Evolutionary conservation across 64 coral and sea anemone genomes (phyloP).

Genomic region (Montipora cactus): DNA sequence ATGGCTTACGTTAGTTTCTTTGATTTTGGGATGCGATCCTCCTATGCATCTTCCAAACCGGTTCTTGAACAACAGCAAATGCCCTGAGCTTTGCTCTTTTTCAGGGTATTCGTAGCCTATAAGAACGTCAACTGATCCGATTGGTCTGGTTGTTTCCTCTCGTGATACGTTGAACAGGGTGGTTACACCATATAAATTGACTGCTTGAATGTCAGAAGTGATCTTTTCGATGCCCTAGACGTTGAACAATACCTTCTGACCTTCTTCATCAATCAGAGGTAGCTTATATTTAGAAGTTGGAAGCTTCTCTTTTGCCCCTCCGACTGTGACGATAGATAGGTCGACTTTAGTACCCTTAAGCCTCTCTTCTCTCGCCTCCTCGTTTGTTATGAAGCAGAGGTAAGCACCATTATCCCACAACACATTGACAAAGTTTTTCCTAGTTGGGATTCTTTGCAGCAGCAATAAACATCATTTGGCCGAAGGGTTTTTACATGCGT

Average conservation of each 20-base stretch:
- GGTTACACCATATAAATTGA: too few relatives aligned
- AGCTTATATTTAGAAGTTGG: slow-evolving; percentile 1
- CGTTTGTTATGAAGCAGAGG: background rate
- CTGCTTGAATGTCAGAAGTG: too few relatives aligned
- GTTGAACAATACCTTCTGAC: background rate
- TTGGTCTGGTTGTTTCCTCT: background rate
- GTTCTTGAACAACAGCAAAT: slow-evolving; percentile 29
- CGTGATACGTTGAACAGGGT: too few relatives aligned
- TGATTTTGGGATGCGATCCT: too few relatives aligned
- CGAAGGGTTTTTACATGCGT: background rate
- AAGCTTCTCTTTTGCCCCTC: slow-evolving; percentile 30
- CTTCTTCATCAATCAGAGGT: slow-evolving; percentile 21
- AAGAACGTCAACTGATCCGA: too few relatives aligned
- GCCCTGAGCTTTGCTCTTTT: background rate
- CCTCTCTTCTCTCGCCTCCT: slow-evolving; percentile 14
- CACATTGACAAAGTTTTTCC: background rate
- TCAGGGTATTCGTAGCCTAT: background rate
- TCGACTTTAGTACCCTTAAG: slow-evolving; percentile 33
- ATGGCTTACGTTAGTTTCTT: too few relatives aligned
- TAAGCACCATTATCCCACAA: too few relatives aligned
- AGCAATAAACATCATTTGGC: background rate
- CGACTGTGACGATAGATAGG: slow-evolving; percentile 18
- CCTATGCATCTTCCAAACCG: slow-evolving; percentile 5
- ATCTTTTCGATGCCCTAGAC: too few relatives aligned
- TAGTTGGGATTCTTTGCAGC: background rate